A percentile compares a stretch with the other conserved stretches of the same genome.
phyloP scores from a whole-genome alignment of 2,113 vertebrate genomes.

The Bolborhynchus lineola region DNA sequence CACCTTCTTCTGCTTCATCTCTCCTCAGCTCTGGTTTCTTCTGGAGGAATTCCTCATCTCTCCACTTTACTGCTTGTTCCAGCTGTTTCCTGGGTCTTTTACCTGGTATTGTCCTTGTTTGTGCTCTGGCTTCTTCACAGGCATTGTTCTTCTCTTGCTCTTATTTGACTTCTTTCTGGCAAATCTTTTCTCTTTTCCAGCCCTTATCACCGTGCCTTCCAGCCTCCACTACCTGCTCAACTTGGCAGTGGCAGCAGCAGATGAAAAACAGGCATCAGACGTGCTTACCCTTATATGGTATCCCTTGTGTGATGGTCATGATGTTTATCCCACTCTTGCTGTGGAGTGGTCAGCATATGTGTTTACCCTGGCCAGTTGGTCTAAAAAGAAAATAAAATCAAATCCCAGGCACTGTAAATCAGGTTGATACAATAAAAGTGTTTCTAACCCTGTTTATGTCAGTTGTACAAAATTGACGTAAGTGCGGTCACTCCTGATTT shows the following conservation, averaged over 20 bases:
- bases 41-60: not conserved
- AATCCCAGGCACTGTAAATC: not conserved
- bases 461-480: not conserved
- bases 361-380: not conserved
- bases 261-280: not conserved
- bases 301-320: not conserved
- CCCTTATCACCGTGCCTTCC: not conserved
- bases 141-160: not conserved
- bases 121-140: not conserved
- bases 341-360: not conserved
- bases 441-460: not conserved
- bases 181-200: not conserved
- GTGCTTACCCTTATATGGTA: slow-evolving; percentile 40
- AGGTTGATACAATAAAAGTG: not conserved
- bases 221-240: not conserved
- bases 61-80: not conserved
- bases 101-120: not conserved
- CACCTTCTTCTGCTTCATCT: not conserved
- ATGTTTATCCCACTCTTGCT: not conserved
- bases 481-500: not conserved
- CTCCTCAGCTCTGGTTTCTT: not conserved
- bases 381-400: not conserved
- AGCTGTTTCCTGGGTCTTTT: not conserved
- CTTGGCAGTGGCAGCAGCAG: slow-evolving; percentile 17
- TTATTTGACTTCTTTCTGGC: slow-evolving; percentile 1